Evolutionary conservation across 2,797 vertebrate species (phyloP).

Genomic region (Sebastes alutus): DNA sequence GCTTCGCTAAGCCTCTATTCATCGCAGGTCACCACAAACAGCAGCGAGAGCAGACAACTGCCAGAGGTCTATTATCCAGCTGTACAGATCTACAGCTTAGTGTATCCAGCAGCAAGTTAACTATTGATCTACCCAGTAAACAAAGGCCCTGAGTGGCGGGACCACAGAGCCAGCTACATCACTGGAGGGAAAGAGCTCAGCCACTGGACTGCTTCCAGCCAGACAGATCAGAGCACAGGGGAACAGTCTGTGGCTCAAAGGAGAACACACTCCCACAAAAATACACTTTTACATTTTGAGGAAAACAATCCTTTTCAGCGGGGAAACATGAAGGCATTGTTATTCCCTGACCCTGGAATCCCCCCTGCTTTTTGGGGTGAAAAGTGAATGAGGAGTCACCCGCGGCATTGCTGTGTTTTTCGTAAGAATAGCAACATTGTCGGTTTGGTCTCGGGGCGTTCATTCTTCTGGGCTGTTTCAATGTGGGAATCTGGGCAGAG

Average conservation of each 20-base stretch:
- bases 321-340: conserved; percentile 46
- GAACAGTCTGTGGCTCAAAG: conserved; percentile 59
- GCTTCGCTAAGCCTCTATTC: conserved; percentile 29
- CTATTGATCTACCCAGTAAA: conserved; percentile 73
- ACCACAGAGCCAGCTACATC: conserved; percentile 64
- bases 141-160: conserved; percentile 70
- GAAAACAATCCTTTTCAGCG: conserved; percentile 47
- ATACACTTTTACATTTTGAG: conserved; percentile 36
- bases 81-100: conserved; percentile 45
- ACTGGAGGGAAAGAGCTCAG: conserved; percentile 59
- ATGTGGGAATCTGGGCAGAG: conserved; percentile 53
- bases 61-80: conserved; percentile 52
- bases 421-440: conserved; percentile 57
- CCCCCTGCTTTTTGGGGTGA: conserved; percentile 30
- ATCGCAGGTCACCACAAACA: conserved; percentile 49
- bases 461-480: conserved; percentile 49
- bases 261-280: conserved; percentile 39
- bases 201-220: conserved; percentile 72
- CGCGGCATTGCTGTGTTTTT: conserved; percentile 44
- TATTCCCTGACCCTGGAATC: conserved; percentile 68
- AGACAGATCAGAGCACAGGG: conserved; percentile 68
- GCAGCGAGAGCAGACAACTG: conserved; percentile 33
- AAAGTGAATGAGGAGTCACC: conserved; percentile 35
- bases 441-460: conserved; percentile 46
- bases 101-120: conserved; percentile 60